Base-by-base conservation (phyloP, 2,797 vertebrate species). In the Micrastur ruficollis region DNA sequence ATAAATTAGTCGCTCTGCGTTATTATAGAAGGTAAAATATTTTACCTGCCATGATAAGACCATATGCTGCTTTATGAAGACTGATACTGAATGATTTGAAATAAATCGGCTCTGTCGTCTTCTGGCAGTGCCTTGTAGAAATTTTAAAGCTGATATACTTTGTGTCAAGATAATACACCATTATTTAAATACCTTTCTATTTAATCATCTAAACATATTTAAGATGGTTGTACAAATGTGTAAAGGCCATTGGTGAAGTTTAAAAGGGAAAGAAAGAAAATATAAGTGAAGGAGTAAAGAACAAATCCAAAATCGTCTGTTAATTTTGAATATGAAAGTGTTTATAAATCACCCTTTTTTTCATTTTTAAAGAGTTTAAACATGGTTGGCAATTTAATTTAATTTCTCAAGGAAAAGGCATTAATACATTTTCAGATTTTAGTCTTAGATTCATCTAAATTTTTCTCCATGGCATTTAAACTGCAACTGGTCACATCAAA, bases 1-100 rank as follows among this genome's bases (percentile, higher is more conserved):
- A 96, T 97, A 96, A 96, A 98, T 96, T 92, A 93, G 96, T 94
- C 96, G 83, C 88, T 95, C 66, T 92, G 96, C 91, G 93, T 97
- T 97, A 89, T 97, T 97, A 97, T 96, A 88, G 94, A 96, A 97
- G 96, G 91, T 97, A 97, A 96, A 96, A 95, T 97, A 96, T 98
- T 98, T 98, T 98, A 97, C 96, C 96, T 98, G 96, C 91, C 89
- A 91, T 83, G 95, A 88, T 95, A 94, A 95, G 74, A 91, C 96
- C 96, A 94, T 95, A 92, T 96, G 96, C 97, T 98, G 93, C 93
- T 97, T 97, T 95, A 97, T 91, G 65, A 97, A 98, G 96, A 94
- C 94, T 95, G 93, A 88, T 94, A 91, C 93, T 78, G 92, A 92
- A 94, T 96, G 95, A 96, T 88, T 93, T 83, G 96, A 97, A 86